Base-by-base conservation (phyloP, 2,888 invertebrate genomes). In the Eubasilissa splendida region DNA sequence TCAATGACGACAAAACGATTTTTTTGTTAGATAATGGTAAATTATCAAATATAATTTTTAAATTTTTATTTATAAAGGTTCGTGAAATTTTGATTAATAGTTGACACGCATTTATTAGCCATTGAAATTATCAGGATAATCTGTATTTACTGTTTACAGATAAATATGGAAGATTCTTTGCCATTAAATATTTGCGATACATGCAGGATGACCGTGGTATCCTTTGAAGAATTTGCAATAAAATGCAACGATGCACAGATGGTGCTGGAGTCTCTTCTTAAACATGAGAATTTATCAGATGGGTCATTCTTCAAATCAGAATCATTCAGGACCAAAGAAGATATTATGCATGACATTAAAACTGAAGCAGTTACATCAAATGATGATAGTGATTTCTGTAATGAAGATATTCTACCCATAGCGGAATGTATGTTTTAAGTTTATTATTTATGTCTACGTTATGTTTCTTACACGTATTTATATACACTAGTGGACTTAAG, bases 61-160 rank as follows among this genome's bases (percentile, higher is more conserved):
- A 79, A 79, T 79, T 65, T 74, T 63, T 79, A n/a, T 73, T 60
- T 11, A 79, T 79, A 50, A 60, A 71, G 56, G 79, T 79, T 53
- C 2, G 73, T 71, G 8, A n/a, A 52, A 10, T 3, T 59, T 58
- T 42, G 7, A 4, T 42, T 42, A 42, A 42, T 42, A 42, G 42
- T 42, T 42, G 42, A 42, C 42, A 5, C 42, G 7, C 42, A 42
- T 42, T 42, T 42, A 42, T 42, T 42, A 42, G 42, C 42, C 42
- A 42, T 42, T 42, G 42, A 42, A 42, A 42, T 42, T 4, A 42
- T 42, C 42, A 42, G 4, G 4, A 5, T 42, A 42, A 42, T 42
- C 42, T 42, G 4, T 42, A 42, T 42, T 42, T 22, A 22, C 22
- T 22, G 22, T 22, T 33, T 74, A 9, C 42, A 74, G 74, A 74